A percentile compares a stretch with the other conserved stretches of the same genome.
Evolutionary conservation across 1,140 invertebrate species (phyloP).

Genomic region (Drusus annulatus): DNA sequence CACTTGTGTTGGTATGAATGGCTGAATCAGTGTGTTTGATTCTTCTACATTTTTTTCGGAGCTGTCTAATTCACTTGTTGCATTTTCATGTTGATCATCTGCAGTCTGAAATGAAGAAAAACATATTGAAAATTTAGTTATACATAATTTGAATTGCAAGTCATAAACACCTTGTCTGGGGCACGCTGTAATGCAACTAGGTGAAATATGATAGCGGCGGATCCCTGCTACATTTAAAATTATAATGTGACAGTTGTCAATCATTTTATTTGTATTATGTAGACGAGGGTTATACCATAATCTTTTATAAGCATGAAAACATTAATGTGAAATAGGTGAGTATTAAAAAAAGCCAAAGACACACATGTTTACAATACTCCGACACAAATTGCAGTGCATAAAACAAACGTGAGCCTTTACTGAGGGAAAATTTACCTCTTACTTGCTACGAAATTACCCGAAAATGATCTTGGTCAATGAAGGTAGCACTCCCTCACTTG

Average conservation of each 20-base stretch:
- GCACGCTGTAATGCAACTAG: no score
- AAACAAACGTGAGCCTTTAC: background rate
- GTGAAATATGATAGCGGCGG: no score
- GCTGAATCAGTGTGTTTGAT: constrained; percentile 20
- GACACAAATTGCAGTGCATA: no score
- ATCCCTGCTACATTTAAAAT: no score
- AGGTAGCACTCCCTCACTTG: background rate
- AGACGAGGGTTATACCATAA: background rate
- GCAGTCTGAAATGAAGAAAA: background rate
- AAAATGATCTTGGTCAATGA: background rate
- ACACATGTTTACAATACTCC: background rate
- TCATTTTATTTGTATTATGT: no score
- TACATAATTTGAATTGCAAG: no score
- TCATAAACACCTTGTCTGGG: no score
- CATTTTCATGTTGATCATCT: constrained; percentile 43
- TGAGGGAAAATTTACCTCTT: background rate
- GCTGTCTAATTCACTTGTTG: constrained; percentile 33
- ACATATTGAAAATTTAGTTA: no score
- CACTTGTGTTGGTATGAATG: constrained; percentile 63
- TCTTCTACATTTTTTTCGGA: constrained; percentile 55
- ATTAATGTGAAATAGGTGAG: background rate
- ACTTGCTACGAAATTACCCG: background rate
- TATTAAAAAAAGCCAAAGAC: background rate
- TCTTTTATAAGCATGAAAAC: background rate
- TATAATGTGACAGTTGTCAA: no score